These are phyloP conservation scores for Agriopis marginaria DNA, from an alignment of 2,888 invertebrate genomes.

Conservation along the genomic window DNA sequence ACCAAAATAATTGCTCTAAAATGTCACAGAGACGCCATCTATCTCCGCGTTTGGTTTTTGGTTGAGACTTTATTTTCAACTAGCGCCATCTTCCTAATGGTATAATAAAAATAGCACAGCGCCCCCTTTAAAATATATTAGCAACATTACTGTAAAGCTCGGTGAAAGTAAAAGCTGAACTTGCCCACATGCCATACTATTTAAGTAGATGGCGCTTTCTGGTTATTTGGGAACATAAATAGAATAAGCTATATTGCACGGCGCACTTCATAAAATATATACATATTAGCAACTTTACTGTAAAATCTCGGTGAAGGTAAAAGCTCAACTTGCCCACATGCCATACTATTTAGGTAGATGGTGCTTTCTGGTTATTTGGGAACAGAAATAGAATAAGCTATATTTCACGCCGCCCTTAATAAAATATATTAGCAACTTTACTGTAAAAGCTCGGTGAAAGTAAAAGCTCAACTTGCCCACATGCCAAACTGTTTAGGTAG, in stretches of 20 bases:
- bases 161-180: slow-evolving; percentile 13
- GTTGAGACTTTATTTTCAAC: not conserved
- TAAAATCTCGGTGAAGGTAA: slow-evolving; percentile 10
- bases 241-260: too few species aligned
- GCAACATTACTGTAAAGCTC: slow-evolving; percentile 3
- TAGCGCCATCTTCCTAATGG: slow-evolving; percentile 1
- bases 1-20: not conserved
- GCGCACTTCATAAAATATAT: not conserved
- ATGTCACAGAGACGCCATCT: slow-evolving; percentile 16
- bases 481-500: slow-evolving; percentile 8
- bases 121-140: not conserved
- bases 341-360: slow-evolving; percentile 19
- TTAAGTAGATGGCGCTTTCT: slow-evolving; percentile 24
- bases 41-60: not conserved
- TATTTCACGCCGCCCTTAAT: not conserved
- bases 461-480: slow-evolving; percentile 11
- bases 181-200: not conserved
- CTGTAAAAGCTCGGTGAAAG: slow-evolving; percentile 3
- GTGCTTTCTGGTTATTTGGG: not conserved
- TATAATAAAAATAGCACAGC: not conserved
- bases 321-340: slow-evolving; percentile 4
- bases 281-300: not conserved
- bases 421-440: not conserved
- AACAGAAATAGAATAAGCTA: too few species aligned
- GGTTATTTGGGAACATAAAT: not conserved